These are phyloP conservation scores for Zhengitettix transpicula DNA, from an alignment of 2,888 invertebrate genomes.

Conservation along the genomic window DNA sequence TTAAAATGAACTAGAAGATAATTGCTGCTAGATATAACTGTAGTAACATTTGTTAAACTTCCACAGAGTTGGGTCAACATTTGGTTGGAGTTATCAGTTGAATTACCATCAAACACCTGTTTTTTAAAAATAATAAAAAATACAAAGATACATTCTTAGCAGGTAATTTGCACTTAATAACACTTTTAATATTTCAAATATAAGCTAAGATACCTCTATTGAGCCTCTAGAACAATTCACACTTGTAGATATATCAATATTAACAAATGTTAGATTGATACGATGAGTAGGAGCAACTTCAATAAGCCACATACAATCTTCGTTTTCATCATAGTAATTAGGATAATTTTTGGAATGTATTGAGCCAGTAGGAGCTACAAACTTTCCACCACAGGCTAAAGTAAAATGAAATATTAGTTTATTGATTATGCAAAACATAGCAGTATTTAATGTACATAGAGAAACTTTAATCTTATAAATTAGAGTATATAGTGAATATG, in stretches of 20 bases:
- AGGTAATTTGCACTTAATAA: neutral
- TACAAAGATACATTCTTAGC: neutral
- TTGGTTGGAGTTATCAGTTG: constrained; percentile 24
- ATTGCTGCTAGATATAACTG: constrained; percentile 26
- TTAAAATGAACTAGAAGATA: too few species aligned
- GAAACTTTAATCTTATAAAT: too few species aligned
- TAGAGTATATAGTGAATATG: too few species aligned
- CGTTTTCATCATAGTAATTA: constrained; percentile 50
- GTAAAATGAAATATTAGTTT: constrained; percentile 5
- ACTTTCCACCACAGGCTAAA: constrained; percentile 59
- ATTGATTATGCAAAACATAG: too few species aligned
- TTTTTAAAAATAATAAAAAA: neutral
- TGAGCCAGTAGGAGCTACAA: constrained; percentile 39
- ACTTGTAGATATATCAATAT: constrained; percentile 47
- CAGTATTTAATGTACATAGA: too few species aligned
- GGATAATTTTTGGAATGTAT: constrained; percentile 77
- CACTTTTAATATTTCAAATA: neutral
- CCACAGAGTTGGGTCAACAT: constrained; percentile 41
- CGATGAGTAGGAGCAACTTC: constrained; percentile 46
- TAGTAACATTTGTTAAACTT: constrained; percentile 24
- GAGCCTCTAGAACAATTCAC: constrained; percentile 58
- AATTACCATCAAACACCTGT: constrained; percentile 16
- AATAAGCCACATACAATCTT: constrained; percentile 66
- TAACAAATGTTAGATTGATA: constrained; percentile 49
- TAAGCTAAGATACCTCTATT: constrained; percentile 35